These are phyloP conservation scores for Temnothorax longispinosus DNA, from an alignment of 1,140 invertebrate genomes.

Conservation along the genomic window DNA sequence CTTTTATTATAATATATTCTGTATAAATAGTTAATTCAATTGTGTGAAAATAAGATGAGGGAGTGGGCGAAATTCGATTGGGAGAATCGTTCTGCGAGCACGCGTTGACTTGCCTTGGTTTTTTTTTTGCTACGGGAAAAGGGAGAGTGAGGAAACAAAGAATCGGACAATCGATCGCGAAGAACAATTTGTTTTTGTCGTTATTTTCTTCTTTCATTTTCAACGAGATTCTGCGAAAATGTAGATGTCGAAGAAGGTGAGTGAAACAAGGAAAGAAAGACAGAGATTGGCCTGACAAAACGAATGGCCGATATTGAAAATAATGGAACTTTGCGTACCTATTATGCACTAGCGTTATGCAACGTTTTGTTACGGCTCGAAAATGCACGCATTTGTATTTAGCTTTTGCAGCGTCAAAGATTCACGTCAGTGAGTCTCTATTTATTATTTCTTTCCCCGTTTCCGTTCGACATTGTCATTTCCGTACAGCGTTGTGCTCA, in stretches of 20 bases:
- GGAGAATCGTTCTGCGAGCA: conserved; percentile 43
- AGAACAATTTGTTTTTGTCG: conserved; percentile 15
- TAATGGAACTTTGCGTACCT: not conserved
- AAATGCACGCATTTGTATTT: not conserved
- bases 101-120: not conserved
- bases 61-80: conserved; percentile 69
- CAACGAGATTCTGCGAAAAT: not conserved
- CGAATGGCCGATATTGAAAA: not conserved
- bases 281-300: not conserved
- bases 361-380: not conserved
- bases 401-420: not conserved
- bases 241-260: not conserved
- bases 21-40: conserved; percentile 86
- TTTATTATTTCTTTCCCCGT: not conserved
- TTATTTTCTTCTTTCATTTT: conserved; percentile 20
- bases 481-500: not conserved
- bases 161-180: not conserved
- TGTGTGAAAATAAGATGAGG: conserved; percentile 65
- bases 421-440: not conserved
- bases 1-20: conserved; percentile 86
- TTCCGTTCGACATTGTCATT: not conserved
- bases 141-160: not conserved
- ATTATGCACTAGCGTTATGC: not conserved
- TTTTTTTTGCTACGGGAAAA: conserved; percentile 38
- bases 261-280: not conserved